phyloP scores from a whole-genome alignment of 1,140 invertebrate genomes.

The Caligus rogercresseyi region DNA sequence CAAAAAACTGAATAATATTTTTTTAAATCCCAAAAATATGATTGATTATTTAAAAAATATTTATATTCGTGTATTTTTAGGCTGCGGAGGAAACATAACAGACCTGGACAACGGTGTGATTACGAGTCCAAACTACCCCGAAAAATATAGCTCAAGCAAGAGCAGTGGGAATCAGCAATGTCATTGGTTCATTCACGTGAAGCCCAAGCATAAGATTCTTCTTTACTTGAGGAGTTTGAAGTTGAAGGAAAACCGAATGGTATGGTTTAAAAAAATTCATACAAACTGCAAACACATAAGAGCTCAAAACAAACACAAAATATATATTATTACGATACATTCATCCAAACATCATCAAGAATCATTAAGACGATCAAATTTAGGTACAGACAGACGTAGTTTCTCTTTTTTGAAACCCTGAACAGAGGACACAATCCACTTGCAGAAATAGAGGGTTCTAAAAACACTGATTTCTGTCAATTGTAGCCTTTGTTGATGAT shows the following conservation, averaged over 20 bases:
- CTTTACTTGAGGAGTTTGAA: conserved; percentile 64
- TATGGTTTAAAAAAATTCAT: too few relatives aligned
- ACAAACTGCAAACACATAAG: conserved; percentile 7
- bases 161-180: conserved; percentile 56
- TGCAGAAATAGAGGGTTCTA: too few relatives aligned
- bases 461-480: too few relatives aligned
- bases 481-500: too few relatives aligned
- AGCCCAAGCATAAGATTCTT: conserved; percentile 57
- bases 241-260: conserved; percentile 69
- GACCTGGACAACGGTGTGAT: conserved; percentile 65
- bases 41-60: neutral
- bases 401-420: too few relatives aligned
- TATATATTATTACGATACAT: too few relatives aligned
- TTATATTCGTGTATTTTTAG: conserved; percentile 34
- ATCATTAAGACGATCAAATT: too few relatives aligned
- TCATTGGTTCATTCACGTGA: conserved; percentile 75
- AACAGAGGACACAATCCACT: too few relatives aligned
- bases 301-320: too few relatives aligned
- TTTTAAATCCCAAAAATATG: neutral
- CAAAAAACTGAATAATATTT: neutral
- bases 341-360: too few relatives aligned
- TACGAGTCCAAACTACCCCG: conserved; percentile 65
- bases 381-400: too few relatives aligned
- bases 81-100: conserved; percentile 76
- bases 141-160: conserved; percentile 55